Base-by-base conservation (phyloP, 2,888 invertebrate genomes). In the Spicauda simplicius region DNA sequence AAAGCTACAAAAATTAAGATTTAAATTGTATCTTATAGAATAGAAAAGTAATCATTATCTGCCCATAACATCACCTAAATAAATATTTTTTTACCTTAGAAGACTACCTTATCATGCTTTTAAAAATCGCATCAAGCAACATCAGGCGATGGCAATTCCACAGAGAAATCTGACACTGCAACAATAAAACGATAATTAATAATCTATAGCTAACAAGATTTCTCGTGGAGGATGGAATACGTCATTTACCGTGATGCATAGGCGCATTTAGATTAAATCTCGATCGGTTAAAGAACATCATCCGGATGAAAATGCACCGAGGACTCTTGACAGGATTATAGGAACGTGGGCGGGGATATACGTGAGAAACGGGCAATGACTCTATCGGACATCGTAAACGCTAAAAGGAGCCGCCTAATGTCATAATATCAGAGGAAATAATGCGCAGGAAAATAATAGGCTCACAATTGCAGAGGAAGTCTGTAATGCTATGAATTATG, bases 181-280 rank as follows among this genome's bases (percentile, higher is more conserved):
- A 5, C 25, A 25, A 25, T 25, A n/a, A n/a, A n/a, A 25, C 25
- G 25, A 4, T n/a, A n/a, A 25, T 5, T 25, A 25, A 25, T 25
- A 25, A 25, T 5, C 25, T 4, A 25, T 25, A 37, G 37, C 12
- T 37, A 37, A 37, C 37, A 11, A 12, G 11, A 37, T 37, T 37
- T 12, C 37, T 54, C 30, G 37, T 25, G 12, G 11, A 0, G 11
- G 3, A 25, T 63, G 19, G 12, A 25, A n/a, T 19, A 18, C 48
- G 6, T 2, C 1, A 10, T 37, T 54, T 71, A 73, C 72, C 70
- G 72, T 74, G 76, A 78, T 76, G 73, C 71, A 76, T 75, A 72
- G 71, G 70, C 69, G 70, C 75, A 74, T 77, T 77, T 72, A 77
- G 76, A 77, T 79, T 72, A 73, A 66, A 55, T 60, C 65, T 55